Evolutionary conservation across 2,113 vertebrate species (phyloP).

Genomic region (Manacus vitellinus): DNA sequence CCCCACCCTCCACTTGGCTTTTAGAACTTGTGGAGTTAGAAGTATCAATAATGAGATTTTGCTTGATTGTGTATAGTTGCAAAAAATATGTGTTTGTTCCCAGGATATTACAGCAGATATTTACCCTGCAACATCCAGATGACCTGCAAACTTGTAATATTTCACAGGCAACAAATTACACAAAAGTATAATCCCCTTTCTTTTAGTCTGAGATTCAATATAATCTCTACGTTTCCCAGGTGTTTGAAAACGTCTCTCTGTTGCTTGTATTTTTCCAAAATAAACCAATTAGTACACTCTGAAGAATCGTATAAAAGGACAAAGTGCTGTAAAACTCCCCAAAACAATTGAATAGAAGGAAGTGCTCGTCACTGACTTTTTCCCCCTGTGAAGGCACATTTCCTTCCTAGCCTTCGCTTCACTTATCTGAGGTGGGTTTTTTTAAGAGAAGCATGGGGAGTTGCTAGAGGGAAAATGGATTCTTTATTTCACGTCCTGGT

Average conservation of each 20-base stretch:
- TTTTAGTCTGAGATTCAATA: neutral
- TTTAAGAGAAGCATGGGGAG: conserved; percentile 73
- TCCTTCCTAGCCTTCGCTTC: conserved; percentile 83
- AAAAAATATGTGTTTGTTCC: neutral
- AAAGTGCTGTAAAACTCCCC: conserved; percentile 77
- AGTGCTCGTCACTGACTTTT: conserved; percentile 85
- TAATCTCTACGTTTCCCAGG: neutral
- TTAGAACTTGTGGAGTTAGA: neutral
- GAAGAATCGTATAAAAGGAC: conserved; percentile 75
- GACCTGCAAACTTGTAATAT: conserved; percentile 40
- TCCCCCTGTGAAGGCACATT: conserved; percentile 84
- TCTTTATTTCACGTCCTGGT: conserved; percentile 73
- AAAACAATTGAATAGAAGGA: conserved; percentile 93
- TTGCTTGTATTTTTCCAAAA: conserved; percentile 59
- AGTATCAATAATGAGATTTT: neutral
- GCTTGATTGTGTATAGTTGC: neutral
- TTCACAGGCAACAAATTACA: conserved; percentile 24
- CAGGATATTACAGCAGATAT: neutral
- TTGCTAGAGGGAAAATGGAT: conserved; percentile 85
- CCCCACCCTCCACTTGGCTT: neutral
- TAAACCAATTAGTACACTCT: conserved; percentile 72
- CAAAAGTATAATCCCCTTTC: neutral
- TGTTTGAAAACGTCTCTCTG: conserved; percentile 27
- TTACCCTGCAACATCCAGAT: conserved; percentile 25
- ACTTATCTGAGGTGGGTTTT: conserved; percentile 79